These are phyloP conservation scores for Dorcus parallelipipedus DNA, from an alignment of 2,888 invertebrate species.

Conservation along the genomic window DNA sequence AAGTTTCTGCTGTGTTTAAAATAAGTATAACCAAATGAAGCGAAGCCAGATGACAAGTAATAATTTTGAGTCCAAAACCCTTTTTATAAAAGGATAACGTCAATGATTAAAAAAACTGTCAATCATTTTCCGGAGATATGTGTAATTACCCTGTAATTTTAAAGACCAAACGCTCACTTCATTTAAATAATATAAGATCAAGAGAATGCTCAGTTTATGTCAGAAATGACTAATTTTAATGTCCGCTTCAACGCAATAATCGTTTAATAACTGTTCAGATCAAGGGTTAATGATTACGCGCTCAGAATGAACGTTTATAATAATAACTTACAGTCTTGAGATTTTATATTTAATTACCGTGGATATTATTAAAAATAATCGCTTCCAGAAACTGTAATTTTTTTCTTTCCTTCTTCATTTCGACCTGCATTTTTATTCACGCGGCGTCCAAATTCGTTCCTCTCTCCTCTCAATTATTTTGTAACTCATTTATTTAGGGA, in stretches of 20 bases:
- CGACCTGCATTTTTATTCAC: constrained; percentile 18
- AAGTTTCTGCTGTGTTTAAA: too few relatives aligned
- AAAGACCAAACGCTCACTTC: too few relatives aligned
- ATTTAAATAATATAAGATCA: too few relatives aligned
- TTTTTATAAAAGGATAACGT: too few relatives aligned
- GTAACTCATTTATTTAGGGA: constrained; percentile 26
- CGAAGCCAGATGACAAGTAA: too few relatives aligned
- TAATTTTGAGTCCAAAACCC: too few relatives aligned
- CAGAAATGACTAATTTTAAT: constrained; percentile 29
- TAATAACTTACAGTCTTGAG: constrained; percentile 10
- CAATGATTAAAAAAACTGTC: too few relatives aligned
- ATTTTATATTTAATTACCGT: constrained; percentile 14
- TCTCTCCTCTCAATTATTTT: constrained; percentile 27
- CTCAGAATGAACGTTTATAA: constrained; percentile 23
- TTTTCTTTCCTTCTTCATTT: constrained; percentile 4
- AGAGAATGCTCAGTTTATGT: constrained; percentile 18
- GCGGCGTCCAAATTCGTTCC: constrained; percentile 12
- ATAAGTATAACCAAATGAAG: too few relatives aligned
- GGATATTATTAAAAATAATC: background rate
- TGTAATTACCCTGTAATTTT: too few relatives aligned
- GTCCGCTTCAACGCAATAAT: constrained; percentile 28
- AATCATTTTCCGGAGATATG: too few relatives aligned
- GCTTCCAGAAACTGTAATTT: background rate
- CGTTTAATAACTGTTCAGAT: constrained; percentile 26
- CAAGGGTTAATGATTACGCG: constrained; percentile 26